Conservation (phyloP, 92 coral and sea anemone species). For the Chrysogorgia sp. region DNA sequence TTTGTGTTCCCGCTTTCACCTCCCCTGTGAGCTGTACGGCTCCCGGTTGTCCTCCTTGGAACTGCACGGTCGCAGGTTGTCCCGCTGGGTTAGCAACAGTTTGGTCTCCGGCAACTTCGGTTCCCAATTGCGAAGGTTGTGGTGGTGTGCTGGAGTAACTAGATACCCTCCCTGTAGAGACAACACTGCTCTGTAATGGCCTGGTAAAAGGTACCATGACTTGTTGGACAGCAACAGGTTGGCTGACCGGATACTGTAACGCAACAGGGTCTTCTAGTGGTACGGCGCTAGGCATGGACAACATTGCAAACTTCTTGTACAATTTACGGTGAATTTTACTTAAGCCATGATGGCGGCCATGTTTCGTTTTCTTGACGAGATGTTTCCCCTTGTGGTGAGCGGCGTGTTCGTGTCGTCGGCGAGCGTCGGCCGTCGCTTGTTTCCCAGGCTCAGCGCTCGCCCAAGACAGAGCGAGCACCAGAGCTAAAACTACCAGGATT, state of each 20-base stretch:
- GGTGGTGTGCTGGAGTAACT: slow-evolving; percentile 1
- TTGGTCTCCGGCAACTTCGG: slow-evolving; percentile 11
- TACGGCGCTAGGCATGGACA: slow-evolving; percentile 9
- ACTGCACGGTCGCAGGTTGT: slow-evolving; percentile 16
- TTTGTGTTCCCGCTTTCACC: neutral
- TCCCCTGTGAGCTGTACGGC: neutral
- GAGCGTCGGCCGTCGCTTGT: neutral
- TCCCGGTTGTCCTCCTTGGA: slow-evolving; percentile 16
- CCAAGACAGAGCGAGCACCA: neutral
- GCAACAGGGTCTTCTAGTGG: slow-evolving; percentile 3
- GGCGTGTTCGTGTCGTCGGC: neutral
- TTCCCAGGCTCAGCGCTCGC: slow-evolving; percentile 1
- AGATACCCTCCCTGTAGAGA: slow-evolving; percentile 21
- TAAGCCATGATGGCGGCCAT: neutral
- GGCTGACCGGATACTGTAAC: neutral
- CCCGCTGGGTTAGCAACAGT: slow-evolving; percentile 11
- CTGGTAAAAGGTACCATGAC: slow-evolving; percentile 12
- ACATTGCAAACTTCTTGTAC: slow-evolving; percentile 36
- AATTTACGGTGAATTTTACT: neutral
- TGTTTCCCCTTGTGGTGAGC: neutral
- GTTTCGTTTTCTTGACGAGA: neutral
- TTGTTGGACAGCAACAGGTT: slow-evolving; percentile 15
- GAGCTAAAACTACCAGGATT: neutral
- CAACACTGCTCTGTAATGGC: neutral
- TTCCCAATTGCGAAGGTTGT: slow-evolving; percentile 15